Base-by-base conservation (phyloP, 2,113 vertebrate species). In the Pachypanchax playfairii region DNA sequence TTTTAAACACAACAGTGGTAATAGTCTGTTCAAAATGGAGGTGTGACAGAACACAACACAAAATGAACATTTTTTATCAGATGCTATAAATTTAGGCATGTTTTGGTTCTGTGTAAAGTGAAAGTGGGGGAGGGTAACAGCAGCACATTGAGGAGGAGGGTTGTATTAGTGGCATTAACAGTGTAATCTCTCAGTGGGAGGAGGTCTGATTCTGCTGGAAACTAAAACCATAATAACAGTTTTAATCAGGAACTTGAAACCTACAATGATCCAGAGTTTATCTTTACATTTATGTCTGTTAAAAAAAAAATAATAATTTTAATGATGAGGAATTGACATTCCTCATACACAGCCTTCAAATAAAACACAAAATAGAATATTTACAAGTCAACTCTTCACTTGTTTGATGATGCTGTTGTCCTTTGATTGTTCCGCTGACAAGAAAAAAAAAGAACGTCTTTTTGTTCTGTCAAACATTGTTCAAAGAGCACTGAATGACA, bases 381-480 rank as follows among this genome's bases (percentile, higher is more conserved):
- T 26, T 6, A 5, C 3, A 9, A 31, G 24, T 10, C 10, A 60
- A 33, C 20, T 65, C 25, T 41, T 70, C 41, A 20, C 38, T 39
- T 35, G 31, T 17, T 52, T 21, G 26, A 66, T 14, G 1, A 42
- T 39, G 61, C 49, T n/a, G 7, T 11, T 49, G 2, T 48, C 67
- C 28, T 48, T 17, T 38, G 20, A 22, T 47, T 67, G 12, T 20
- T 24, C 26, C 61, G 36, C 48, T 26, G 35, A 66, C 13, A 48
- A 61, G 42, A 52, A 66, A 47, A 26, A n/a, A n/a, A n/a, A 31
- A 56, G 4, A 58, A 39, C n/a, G 4, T 39, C 5, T 39, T 4
- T 5, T 39, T 39, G 3, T 39, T 17, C 4, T 13, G 4, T 39
- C 38, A 39, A 17, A 39, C 15, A 39, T 17, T n/a, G n/a, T n/a